phyloP scores from a whole-genome alignment of 2,888 invertebrate species.

The Achlya flavicornis region DNA sequence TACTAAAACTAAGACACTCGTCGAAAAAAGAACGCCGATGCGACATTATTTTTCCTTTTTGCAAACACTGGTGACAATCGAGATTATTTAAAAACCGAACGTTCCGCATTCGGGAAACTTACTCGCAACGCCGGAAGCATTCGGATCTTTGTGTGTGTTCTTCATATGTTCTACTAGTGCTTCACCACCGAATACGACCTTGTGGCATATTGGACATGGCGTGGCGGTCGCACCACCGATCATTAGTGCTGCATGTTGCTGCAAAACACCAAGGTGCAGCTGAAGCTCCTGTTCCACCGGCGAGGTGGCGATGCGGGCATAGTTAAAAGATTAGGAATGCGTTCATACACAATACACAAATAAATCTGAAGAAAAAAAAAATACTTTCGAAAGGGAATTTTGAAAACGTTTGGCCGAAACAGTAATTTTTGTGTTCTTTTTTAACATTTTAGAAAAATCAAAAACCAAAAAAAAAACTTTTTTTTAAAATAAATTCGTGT shows the following conservation, averaged over 20 bases:
- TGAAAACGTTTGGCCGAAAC: conserved; percentile 53
- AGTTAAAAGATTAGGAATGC: conserved; percentile 74
- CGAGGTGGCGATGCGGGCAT: conserved; percentile 74
- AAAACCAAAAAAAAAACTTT: conserved; percentile 18
- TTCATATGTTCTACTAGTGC: conserved; percentile 98
- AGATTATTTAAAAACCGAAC: conserved; percentile 33
- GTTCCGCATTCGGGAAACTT: conserved; percentile 81
- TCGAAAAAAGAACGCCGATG: conserved; percentile 38
- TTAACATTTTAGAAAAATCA: background rate
- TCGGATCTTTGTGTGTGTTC: conserved; percentile 96
- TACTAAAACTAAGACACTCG: conserved; percentile 23
- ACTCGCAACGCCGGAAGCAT: conserved; percentile 94
- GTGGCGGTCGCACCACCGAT: conserved; percentile 96
- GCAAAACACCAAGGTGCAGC: conserved; percentile 96
- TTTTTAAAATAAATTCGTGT: conserved; percentile 12
- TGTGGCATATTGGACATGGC: conserved; percentile 96
- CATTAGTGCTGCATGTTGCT: conserved; percentile 97
- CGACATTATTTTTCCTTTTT: conserved; percentile 38
- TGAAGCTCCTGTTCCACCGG: conserved; percentile 90
- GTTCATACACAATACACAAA: conserved; percentile 57
- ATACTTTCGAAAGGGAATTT: conserved; percentile 59
- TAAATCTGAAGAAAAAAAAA: conserved; percentile 42
- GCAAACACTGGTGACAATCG: conserved; percentile 22
- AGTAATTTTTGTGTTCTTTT: conserved; percentile 48
- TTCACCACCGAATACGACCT: conserved; percentile 96